Conservation (phyloP, 2,113 vertebrate species). For the Spermophilus dauricus region DNA sequence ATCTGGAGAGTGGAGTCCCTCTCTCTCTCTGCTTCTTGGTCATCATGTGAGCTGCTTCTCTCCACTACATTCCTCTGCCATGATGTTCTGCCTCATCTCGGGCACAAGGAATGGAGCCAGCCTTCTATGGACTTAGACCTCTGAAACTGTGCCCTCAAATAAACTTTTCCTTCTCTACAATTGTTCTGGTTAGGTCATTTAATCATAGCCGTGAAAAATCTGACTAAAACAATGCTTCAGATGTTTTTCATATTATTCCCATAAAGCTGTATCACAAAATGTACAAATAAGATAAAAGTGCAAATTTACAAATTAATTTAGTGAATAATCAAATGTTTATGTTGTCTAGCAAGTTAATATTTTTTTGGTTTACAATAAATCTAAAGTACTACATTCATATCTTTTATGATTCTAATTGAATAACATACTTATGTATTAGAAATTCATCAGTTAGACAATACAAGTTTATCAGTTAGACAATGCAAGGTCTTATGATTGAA, state of each 20-base stretch:
- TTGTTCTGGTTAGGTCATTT: too few species aligned
- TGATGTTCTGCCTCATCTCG: too few species aligned
- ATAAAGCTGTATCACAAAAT: not conserved
- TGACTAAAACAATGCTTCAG: too few species aligned
- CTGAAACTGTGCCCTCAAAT: too few species aligned
- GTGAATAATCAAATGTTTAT: not conserved
- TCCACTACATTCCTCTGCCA: too few species aligned
- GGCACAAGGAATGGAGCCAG: too few species aligned
- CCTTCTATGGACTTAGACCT: too few species aligned
- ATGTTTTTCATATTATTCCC: not conserved
- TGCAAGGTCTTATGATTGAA: constrained; percentile 3
- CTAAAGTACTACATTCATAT: constrained; percentile 11
- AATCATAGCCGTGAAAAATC: too few species aligned
- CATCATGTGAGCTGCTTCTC: too few species aligned
- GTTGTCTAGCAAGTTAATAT: not conserved
- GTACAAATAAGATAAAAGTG: constrained; percentile 30
- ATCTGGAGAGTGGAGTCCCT: too few species aligned
- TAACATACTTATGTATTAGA: constrained; percentile 13
- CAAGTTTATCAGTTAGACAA: constrained; percentile 3
- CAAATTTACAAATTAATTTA: not conserved
- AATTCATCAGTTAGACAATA: not conserved
- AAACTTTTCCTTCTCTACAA: too few species aligned
- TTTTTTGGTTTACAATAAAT: constrained; percentile 20
- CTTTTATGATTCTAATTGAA: constrained; percentile 3
- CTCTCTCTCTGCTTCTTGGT: too few species aligned